These are phyloP conservation scores for Procambarus virginalis DNA, from an alignment of 1,140 invertebrate species.

Conservation along the genomic window DNA sequence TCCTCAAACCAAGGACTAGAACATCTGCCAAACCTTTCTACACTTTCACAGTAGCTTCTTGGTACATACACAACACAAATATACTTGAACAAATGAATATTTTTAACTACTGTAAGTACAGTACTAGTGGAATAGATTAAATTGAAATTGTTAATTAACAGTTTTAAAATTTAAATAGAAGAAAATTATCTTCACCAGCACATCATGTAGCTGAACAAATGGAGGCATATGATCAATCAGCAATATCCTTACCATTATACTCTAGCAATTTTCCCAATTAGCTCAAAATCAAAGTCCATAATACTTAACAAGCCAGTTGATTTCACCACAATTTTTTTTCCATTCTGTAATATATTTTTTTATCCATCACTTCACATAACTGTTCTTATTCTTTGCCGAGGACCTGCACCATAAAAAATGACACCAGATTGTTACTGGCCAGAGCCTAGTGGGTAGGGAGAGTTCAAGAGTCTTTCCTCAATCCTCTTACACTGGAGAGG, in stretches of 20 bases:
- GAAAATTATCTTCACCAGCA: not conserved
- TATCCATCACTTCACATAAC: not conserved
- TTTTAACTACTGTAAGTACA: constrained; percentile 5
- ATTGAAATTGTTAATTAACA: not conserved
- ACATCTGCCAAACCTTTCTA: not conserved
- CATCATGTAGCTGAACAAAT: constrained; percentile 10
- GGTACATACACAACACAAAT: not conserved
- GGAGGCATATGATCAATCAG: not conserved
- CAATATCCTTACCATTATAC: not conserved
- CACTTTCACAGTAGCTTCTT: not conserved
- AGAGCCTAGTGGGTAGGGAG: constrained; percentile 2
- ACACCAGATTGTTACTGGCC: constrained; percentile 2
- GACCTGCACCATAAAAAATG: not conserved
- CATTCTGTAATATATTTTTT: not conserved
- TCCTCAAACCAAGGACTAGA: constrained; percentile 9
- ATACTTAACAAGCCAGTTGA: no score
- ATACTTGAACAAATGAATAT: not conserved
- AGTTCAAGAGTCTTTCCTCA: constrained; percentile 56
- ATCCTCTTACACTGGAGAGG: constrained; percentile 55
- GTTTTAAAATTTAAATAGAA: not conserved
- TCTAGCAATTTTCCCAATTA: not conserved
- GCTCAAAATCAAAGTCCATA: no score
- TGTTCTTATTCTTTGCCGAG: not conserved
- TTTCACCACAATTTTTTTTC: not conserved
- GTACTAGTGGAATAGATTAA: not conserved